Conservation (phyloP, 2,113 vertebrate species). For the Poeciliopsis prolifica region DNA sequence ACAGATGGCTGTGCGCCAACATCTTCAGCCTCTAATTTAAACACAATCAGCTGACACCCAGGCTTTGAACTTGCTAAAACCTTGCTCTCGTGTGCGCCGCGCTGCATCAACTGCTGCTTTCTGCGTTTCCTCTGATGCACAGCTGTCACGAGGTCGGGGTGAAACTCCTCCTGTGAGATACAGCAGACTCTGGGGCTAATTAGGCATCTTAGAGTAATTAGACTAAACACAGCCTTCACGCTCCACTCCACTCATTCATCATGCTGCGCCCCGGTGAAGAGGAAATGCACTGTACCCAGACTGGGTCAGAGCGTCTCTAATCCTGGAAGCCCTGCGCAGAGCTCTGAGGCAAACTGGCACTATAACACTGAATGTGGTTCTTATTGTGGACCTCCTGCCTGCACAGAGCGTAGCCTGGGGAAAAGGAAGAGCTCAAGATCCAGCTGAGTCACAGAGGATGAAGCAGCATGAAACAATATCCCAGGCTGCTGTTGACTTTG, state of each 20-base stretch:
- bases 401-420: slow-evolving; percentile 59
- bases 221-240: slow-evolving; percentile 77
- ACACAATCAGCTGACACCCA: slow-evolving; percentile 70
- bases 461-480: slow-evolving; percentile 79
- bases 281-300: slow-evolving; percentile 64
- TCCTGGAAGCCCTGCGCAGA: slow-evolving; percentile 43
- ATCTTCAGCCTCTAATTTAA: slow-evolving; percentile 67
- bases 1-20: slow-evolving; percentile 36
- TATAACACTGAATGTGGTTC: slow-evolving; percentile 58
- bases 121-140: slow-evolving; percentile 55
- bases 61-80: slow-evolving; percentile 68
- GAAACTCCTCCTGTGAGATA: slow-evolving; percentile 39
- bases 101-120: slow-evolving; percentile 62
- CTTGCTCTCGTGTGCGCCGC: slow-evolving; percentile 36
- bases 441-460: slow-evolving; percentile 73
- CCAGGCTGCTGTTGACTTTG: slow-evolving; percentile 71
- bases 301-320: slow-evolving; percentile 35
- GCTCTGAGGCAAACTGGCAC: slow-evolving; percentile 41
- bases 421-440: slow-evolving; percentile 71
- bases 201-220: slow-evolving; percentile 81
- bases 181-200: slow-evolving; percentile 68
- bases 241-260: slow-evolving; percentile 76
- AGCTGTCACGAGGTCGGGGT: slow-evolving; percentile 55
- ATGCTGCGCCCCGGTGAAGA: slow-evolving; percentile 52
- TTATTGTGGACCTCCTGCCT: slow-evolving; percentile 61